Evolutionary conservation across 2,113 vertebrate genomes (phyloP), one percentile per base, ranked within the genome.

Genomic region (Tinamus guttatus): DNA sequence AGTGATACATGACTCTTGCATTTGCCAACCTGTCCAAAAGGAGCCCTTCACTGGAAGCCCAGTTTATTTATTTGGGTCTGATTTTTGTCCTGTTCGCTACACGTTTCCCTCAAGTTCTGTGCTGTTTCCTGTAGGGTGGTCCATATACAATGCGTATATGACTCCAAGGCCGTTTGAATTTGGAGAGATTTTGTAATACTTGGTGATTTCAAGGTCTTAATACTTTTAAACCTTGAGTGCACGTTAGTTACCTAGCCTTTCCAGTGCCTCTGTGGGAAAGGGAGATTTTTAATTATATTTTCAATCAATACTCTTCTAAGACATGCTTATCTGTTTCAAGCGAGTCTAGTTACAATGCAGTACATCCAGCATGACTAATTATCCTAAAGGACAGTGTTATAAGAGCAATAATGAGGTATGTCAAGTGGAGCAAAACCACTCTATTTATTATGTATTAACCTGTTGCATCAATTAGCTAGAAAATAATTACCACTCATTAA

Each of bases 231-330:
- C 18, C 11, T 58, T 49, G 34, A 41, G 14, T 27, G 78, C 9
- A 18, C 2, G 13, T 63, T 51, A 64, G 13, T 34, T 96, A 51
- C 49, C 4, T 34, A 59, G 17, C 25, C 77, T 83, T 92, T 74
- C 40, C 36, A 69, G 36, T 67, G 7, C 6, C 11, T 2, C 0
- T 18, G 27, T 30, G 5, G 11, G 16, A 52, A 64, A 16, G 5
- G 1, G 1, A 32, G 51, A 64, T 8, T 45, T 69, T 18, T 2
- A 49, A 30, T 40, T 40, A 7, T 4, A 38, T 86, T 87, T 82
- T n/a, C 38, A 41, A 7, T 73, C 75, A 73, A 27, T 74, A 7
- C 80, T n/a, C 11, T 77, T 13, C 58, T 85, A 40, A 82, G 89
- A 38, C 30, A 45, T 28, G 21, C 12, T 78, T 74, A 88, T 52